Evolutionary conservation across 2,797 vertebrate species (phyloP).

Genomic region (Halcyon chelicuti): DNA sequence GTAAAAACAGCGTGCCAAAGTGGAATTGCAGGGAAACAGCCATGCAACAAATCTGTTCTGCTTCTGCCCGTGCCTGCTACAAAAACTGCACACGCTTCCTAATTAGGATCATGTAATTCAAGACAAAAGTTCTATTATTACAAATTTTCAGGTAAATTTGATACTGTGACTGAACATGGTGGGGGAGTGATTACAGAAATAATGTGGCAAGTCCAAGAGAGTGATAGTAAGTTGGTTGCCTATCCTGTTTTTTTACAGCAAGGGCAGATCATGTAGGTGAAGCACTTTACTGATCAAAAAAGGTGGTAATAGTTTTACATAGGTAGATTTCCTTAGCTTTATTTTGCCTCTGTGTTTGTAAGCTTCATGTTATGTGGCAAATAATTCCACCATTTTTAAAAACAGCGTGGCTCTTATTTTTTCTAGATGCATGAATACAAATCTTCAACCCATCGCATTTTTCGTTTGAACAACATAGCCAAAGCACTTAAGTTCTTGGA

Average conservation of each 20-base stretch:
- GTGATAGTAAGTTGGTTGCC: background rate
- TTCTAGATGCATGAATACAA: conserved; percentile 92
- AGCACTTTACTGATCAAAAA: background rate
- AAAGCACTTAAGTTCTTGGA: conserved; percentile 94
- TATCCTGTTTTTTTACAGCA: background rate
- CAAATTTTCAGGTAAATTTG: background rate
- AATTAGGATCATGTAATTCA: conserved; percentile 2
- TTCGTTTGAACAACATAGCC: conserved; percentile 96
- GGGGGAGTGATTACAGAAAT: background rate
- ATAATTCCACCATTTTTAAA: background rate
- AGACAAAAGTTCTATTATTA: background rate
- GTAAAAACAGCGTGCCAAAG: background rate
- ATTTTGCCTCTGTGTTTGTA: background rate
- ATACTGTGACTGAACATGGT: background rate
- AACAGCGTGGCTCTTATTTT: background rate
- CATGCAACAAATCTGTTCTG: background rate
- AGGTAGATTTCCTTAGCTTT: background rate
- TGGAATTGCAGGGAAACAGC: background rate
- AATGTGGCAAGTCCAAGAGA: background rate
- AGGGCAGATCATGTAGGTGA: background rate
- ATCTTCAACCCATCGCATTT: conserved; percentile 94
- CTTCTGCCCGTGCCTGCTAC: background rate
- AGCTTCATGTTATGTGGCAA: background rate
- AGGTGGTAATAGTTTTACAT: background rate
- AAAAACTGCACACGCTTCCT: background rate